These are phyloP conservation scores for Cygnus atratus DNA, from an alignment of 2,113 vertebrate genomes.

Conservation along the genomic window DNA sequence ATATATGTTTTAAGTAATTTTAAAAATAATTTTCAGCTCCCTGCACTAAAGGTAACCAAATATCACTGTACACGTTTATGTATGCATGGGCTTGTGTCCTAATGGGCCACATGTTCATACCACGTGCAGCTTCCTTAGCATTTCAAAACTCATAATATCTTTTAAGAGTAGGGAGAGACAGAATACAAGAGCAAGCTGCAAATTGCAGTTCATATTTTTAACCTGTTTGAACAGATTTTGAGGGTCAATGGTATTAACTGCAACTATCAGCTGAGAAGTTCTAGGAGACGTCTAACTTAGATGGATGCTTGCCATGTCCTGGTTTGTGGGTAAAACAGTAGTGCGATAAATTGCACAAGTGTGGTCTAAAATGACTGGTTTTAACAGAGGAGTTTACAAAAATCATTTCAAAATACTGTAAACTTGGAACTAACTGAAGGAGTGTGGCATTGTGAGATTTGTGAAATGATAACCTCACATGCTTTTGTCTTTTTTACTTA, in stretches of 20 bases:
- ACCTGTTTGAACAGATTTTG: neutral
- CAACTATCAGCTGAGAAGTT: neutral
- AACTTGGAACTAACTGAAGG: neutral
- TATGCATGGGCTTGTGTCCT: neutral
- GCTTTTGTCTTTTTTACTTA: neutral
- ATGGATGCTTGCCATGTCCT: rapidly evolving
- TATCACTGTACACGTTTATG: neutral
- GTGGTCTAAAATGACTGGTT: neutral
- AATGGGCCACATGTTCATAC: neutral
- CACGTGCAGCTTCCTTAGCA: neutral
- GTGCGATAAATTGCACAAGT: neutral
- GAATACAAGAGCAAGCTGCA: neutral
- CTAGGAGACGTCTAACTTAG: neutral
- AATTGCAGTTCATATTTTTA: neutral
- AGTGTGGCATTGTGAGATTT: neutral
- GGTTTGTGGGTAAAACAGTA: neutral
- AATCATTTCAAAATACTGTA: neutral
- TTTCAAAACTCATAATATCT: neutral
- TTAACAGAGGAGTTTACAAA: neutral
- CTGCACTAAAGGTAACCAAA: rapidly evolving
- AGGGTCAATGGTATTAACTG: neutral
- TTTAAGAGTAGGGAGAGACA: neutral
- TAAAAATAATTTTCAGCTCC: neutral
- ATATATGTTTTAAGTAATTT: neutral
- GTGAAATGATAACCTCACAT: neutral